Evolutionary conservation across 2,113 vertebrate genomes (phyloP).

Genomic region (Chaetorhynchus papuensis): DNA sequence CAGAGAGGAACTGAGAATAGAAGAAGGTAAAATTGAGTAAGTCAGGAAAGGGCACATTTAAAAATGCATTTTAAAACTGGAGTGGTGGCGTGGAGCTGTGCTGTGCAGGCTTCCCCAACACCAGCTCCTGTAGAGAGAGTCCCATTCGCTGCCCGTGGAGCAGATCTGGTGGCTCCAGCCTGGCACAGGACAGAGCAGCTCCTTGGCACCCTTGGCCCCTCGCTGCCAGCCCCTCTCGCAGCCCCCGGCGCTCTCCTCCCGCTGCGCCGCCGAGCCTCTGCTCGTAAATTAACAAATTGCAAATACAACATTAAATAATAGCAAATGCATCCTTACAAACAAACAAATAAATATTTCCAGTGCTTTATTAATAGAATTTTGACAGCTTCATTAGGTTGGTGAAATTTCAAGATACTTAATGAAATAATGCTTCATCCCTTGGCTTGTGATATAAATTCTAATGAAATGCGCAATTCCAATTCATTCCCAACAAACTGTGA

Average conservation of each 20-base stretch:
- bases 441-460: conserved; percentile 16
- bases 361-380: conserved; percentile 45
- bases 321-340: conserved; percentile 1
- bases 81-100: rapidly evolving
- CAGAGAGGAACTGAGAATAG: neutral
- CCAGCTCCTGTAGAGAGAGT: rapidly evolving
- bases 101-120: rapidly evolving
- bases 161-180: neutral
- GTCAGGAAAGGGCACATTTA: neutral
- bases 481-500: neutral
- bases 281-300: neutral
- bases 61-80: neutral
- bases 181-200: rapidly evolving
- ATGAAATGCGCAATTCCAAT: neutral
- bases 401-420: conserved; percentile 55
- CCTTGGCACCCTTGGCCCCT: rapidly evolving
- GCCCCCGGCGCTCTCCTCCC: neutral
- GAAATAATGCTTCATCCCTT: conserved; percentile 33
- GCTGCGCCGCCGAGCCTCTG: rapidly evolving
- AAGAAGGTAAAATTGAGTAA: neutral
- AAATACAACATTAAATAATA: conserved; percentile 14
- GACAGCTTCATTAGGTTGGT: conserved; percentile 53
- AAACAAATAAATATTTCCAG: conserved; percentile 54
- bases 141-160: rapidly evolving
- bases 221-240: rapidly evolving